A percentile compares a stretch with the other conserved stretches of the same genome.
Conservation (phyloP, 1,140 invertebrate genomes). For the Drosophila equinoxialis region DNA sequence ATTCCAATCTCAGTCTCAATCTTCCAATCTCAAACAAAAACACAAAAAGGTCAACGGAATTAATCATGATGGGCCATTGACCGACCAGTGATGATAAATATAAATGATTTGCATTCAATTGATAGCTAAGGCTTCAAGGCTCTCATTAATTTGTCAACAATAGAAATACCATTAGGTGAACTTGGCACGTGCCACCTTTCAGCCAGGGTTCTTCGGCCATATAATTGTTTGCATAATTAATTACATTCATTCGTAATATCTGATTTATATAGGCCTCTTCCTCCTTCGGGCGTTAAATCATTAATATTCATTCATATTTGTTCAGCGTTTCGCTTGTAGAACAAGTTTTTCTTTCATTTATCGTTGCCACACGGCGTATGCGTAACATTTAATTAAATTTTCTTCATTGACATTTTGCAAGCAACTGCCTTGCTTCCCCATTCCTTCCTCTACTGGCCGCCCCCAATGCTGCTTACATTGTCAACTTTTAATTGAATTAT, state of each 20-base stretch:
- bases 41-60: slow-evolving; percentile 39
- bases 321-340: slow-evolving; percentile 16
- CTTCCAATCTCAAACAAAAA: slow-evolving; percentile 1
- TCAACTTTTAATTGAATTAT: slow-evolving; percentile 78
- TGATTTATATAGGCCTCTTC: slow-evolving; percentile 31
- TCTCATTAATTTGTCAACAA: slow-evolving; percentile 58
- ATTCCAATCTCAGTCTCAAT: neutral
- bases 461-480: slow-evolving; percentile 43
- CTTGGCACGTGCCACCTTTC: slow-evolving; percentile 37
- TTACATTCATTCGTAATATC: slow-evolving; percentile 46
- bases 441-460: neutral
- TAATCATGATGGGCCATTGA: slow-evolving; percentile 52
- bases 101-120: slow-evolving; percentile 47
- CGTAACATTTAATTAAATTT: slow-evolving; percentile 70
- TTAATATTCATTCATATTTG: slow-evolving; percentile 52
- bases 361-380: slow-evolving; percentile 38
- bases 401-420: slow-evolving; percentile 49
- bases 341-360: slow-evolving; percentile 23
- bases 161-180: slow-evolving; percentile 28
- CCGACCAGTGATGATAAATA: slow-evolving; percentile 16
- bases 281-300: slow-evolving; percentile 12
- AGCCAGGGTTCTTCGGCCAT: slow-evolving; percentile 18
- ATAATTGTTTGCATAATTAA: slow-evolving; percentile 62
- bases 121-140: neutral
- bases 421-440: neutral